These are phyloP conservation scores for Paradoxurus hermaphroditus DNA, from an alignment of 2,113 vertebrate genomes.

Conservation along the genomic window DNA sequence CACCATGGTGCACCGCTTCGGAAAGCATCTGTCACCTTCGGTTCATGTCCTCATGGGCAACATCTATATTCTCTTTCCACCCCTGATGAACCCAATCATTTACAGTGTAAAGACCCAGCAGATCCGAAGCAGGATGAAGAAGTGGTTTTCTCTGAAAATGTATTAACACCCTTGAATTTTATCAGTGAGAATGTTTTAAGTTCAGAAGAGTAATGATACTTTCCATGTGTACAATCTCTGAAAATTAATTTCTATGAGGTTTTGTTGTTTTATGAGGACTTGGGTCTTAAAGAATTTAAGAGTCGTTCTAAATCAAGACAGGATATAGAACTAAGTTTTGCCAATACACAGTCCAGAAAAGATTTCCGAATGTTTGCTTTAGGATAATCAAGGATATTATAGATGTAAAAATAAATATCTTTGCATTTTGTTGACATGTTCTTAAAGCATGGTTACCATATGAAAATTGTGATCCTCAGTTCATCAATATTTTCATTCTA, in stretches of 20 bases:
- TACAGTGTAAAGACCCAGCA: slow-evolving; percentile 47
- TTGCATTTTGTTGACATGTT: not conserved
- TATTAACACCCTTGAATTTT: not conserved
- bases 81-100: slow-evolving; percentile 57
- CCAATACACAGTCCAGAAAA: not conserved
- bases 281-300: not conserved
- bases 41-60: slow-evolving; percentile 66
- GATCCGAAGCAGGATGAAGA: not conserved
- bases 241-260: not conserved
- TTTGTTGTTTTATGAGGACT: not conserved
- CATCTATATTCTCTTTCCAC: slow-evolving; percentile 44
- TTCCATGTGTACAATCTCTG: not conserved
- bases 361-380: not conserved
- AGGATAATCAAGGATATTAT: not conserved
- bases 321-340: not conserved
- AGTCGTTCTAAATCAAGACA: not conserved
- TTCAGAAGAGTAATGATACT: not conserved
- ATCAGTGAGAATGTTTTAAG: not conserved
- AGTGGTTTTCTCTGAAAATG: not conserved
- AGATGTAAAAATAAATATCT: not conserved
- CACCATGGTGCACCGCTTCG: slow-evolving; percentile 65
- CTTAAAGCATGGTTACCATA: not conserved
- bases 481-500: not conserved
- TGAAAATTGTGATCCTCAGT: not conserved
- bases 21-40: slow-evolving; percentile 41